Evolutionary conservation across 2,113 vertebrate species (phyloP), one percentile per base, ranked within the genome.

Genomic region (Chloebia gouldiae): DNA sequence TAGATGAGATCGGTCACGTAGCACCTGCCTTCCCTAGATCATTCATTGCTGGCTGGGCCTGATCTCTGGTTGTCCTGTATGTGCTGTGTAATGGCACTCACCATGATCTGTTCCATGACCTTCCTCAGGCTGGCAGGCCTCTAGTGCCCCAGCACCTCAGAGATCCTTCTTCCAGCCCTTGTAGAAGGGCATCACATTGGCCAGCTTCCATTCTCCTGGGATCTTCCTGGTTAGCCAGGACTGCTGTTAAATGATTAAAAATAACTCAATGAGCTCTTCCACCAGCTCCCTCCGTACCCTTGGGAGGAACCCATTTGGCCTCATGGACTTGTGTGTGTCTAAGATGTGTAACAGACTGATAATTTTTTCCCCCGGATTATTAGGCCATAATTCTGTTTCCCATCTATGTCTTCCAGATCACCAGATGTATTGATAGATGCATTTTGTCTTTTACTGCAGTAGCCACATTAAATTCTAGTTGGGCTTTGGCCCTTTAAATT

Each of bases 141-240:
- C 0, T 9, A 35, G 44, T 54, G 22, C 11, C 24, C 20, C 24
- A 24, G 35, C 25, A 10, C 11, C 15, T 7, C 5, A 20, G 1
- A 40, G 22, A 33, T 72, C 20, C 3, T 51, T 33, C 44, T 56
- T 30, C 16, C 19, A 6, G 9, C 17, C 20, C 19, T 22, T 42
- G 5, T 20, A 30, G 15, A 33, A 50, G 28, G 11, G 21, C 17
- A 5, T 42, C 54, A 37, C 22, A 11, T 2, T 56, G 33, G 15
- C 35, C 19, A 72, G 0, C 13, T 42, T 61, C 40, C 15, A 35
- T 7, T 51, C 8, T 35, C 7, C 13, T 35, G 35, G 20, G 13
- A 35, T 11, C 12, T 44, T 45, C 31, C 15, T 3, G 1, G 6
- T 68, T 61, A 78, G 20, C 21, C 35, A 77, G 24, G 15, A 42